These are phyloP conservation scores for Neocrepidodera transversa DNA, from an alignment of 2,888 invertebrate genomes.

Conservation along the genomic window DNA sequence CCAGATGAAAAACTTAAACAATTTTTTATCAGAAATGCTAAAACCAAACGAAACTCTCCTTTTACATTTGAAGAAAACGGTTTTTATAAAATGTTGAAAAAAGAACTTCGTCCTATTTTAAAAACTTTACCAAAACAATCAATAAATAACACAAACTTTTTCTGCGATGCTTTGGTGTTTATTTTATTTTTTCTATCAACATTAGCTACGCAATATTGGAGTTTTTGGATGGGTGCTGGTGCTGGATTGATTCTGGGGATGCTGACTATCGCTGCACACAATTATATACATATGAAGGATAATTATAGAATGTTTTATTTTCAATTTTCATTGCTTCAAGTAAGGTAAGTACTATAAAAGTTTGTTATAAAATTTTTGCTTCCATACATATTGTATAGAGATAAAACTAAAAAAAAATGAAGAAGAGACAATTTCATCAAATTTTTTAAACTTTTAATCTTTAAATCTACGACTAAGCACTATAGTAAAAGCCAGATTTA, in stretches of 20 bases:
- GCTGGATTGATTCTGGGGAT: slow-evolving; percentile 68
- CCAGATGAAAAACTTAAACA: slow-evolving; percentile 67
- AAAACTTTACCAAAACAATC: slow-evolving; percentile 63
- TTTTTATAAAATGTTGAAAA: slow-evolving; percentile 76
- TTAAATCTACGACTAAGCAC: too few species aligned
- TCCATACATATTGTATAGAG: too few species aligned
- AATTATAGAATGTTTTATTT: slow-evolving; percentile 83
- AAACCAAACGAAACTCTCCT: slow-evolving; percentile 70
- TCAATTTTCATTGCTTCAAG: slow-evolving; percentile 72
- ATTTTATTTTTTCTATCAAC: slow-evolving; percentile 49
- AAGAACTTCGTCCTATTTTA: slow-evolving; percentile 60
- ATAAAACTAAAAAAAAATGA: too few species aligned
- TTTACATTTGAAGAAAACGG: slow-evolving; percentile 77
- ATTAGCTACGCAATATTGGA: slow-evolving; percentile 52
- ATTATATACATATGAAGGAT: slow-evolving; percentile 78
- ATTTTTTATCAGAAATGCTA: slow-evolving; percentile 71
- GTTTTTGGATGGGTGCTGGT: slow-evolving; percentile 59
- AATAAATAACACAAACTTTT: slow-evolving; percentile 54
- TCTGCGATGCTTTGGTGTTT: slow-evolving; percentile 58
- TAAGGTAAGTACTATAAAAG: slow-evolving; percentile 66
- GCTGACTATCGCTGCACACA: slow-evolving; percentile 72
- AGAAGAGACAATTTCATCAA: too few species aligned
- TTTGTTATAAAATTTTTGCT: too few species aligned
- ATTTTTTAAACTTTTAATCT: too few species aligned
- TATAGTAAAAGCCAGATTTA: too few species aligned